phyloP scores from a whole-genome alignment of 2,113 vertebrate species.

The Mus pahari region DNA sequence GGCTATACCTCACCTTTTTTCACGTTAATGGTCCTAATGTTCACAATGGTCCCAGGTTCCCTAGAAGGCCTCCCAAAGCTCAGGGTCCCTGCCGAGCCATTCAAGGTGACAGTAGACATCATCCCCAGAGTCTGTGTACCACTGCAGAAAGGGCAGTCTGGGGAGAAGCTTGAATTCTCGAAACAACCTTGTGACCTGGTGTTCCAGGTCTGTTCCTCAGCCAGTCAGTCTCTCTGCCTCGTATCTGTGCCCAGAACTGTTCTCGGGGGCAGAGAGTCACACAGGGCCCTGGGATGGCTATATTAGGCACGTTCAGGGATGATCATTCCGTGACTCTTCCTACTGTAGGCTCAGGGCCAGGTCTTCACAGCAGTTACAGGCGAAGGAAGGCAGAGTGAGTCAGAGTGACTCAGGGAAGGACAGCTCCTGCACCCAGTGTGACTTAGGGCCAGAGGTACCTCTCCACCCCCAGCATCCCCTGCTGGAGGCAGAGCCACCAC shows the following conservation, averaged over 20 bases:
- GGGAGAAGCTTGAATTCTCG: not conserved
- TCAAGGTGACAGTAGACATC: too few species aligned
- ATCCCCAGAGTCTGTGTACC: not conserved
- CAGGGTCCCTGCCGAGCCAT: not conserved
- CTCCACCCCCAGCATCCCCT: not conserved
- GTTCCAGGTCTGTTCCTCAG: not conserved
- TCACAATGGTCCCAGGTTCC: not conserved
- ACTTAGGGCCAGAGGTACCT: not conserved
- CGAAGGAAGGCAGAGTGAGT: not conserved
- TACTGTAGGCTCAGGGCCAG: slow-evolving; percentile 69
- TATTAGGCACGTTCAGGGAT: slow-evolving; percentile 72
- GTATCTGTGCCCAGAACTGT: not conserved
- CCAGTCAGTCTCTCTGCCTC: not conserved
- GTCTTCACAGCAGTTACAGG: not conserved
- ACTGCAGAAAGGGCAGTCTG: not conserved
- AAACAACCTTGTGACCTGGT: not conserved
- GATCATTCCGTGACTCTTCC: slow-evolving; percentile 68
- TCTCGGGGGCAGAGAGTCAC: not conserved
- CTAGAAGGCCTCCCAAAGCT: not conserved
- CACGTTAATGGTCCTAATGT: not conserved
- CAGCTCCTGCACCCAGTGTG: not conserved
- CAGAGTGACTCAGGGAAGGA: not conserved
- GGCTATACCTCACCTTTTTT: not conserved
- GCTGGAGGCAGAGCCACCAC: not conserved
- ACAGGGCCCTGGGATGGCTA: slow-evolving; percentile 14